Evolutionary conservation across 2,113 vertebrate species (phyloP).

Genomic region (Megatriorchis doriae): DNA sequence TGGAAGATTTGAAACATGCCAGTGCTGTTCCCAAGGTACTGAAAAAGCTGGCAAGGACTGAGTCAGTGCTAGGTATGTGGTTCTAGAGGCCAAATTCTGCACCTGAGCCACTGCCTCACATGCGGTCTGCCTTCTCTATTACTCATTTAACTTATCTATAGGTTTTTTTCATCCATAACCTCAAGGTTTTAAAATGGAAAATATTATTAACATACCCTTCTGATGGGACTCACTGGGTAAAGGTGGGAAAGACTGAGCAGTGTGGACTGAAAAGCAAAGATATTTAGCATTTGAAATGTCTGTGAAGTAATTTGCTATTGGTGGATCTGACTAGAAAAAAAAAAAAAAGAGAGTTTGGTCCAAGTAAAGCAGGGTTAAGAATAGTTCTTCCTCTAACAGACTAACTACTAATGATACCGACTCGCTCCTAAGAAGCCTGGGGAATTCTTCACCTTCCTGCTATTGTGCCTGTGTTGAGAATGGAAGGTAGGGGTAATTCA

Average conservation of each 20-base stretch:
- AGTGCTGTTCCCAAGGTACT: background rate
- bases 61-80: background rate
- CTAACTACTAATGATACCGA: background rate
- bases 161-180: background rate
- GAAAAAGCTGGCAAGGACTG: background rate
- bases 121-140: background rate
- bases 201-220: background rate
- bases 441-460: background rate
- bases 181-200: background rate
- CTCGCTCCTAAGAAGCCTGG: background rate
- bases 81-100: background rate
- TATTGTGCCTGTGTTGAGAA: background rate
- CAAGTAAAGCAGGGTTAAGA: background rate
- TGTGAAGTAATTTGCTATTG: background rate
- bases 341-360: background rate
- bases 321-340: background rate
- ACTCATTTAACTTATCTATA: background rate
- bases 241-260: background rate
- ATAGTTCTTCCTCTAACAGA: background rate
- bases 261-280: background rate
- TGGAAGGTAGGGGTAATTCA: background rate
- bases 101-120: background rate
- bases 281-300: background rate
- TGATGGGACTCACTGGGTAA: background rate
- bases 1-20: background rate